phyloP scores from a whole-genome alignment of 2,797 vertebrate genomes.

The Rachycentron canadum region DNA sequence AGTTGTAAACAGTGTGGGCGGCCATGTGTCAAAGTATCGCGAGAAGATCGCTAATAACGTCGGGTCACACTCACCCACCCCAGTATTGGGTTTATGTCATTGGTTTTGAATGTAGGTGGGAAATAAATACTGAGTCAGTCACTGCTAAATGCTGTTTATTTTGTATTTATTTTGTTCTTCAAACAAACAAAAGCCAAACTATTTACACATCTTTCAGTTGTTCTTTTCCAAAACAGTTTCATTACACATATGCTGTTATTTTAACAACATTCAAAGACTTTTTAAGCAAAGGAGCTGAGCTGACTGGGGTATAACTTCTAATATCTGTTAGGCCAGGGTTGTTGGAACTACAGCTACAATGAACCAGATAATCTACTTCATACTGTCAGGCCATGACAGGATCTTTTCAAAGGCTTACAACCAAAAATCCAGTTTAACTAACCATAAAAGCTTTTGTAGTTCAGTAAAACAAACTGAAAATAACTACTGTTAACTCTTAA shows the following conservation, averaged over 20 bases:
- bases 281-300: conserved; percentile 75
- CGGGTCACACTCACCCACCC: background rate
- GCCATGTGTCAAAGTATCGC: conserved; percentile 82
- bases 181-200: conserved; percentile 87
- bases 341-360: conserved; percentile 6
- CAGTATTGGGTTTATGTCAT: background rate
- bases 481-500: conserved; percentile 11
- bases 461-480: conserved; percentile 57
- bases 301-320: conserved; percentile 53
- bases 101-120: background rate
- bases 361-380: conserved; percentile 24
- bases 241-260: conserved; percentile 71
- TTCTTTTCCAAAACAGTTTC: conserved; percentile 75
- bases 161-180: conserved; percentile 85
- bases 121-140: conserved; percentile 24
- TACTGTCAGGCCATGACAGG: background rate
- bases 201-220: conserved; percentile 84
- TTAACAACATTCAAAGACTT: conserved; percentile 78
- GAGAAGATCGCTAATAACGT: conserved; percentile 57
- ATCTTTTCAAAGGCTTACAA: conserved; percentile 10
- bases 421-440: conserved; percentile 35
- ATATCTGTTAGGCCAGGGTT: background rate
- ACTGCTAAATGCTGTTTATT: conserved; percentile 82
- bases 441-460: conserved; percentile 64
- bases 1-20: conserved; percentile 72